A percentile compares a stretch with the other conserved stretches of the same genome.
Evolutionary conservation across 2,113 vertebrate species (phyloP).

Genomic region (Amazona guildingii): DNA sequence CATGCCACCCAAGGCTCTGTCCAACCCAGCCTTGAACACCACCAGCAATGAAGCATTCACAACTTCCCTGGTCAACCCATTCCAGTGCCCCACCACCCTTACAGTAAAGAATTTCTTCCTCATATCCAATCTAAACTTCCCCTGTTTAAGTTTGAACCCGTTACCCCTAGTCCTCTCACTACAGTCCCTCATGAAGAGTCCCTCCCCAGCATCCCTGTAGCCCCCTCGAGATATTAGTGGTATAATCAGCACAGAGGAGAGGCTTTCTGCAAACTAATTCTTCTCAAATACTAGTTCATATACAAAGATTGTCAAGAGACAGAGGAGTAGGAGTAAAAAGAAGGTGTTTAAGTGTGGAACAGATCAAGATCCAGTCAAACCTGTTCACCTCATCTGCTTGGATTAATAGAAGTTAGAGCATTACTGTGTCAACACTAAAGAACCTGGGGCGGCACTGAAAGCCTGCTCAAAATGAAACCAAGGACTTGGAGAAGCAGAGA

Average conservation of each 20-base stretch:
- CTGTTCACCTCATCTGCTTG: neutral
- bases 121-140: no score
- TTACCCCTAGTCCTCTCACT: no score
- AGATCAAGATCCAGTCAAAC: neutral
- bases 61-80: no score
- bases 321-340: neutral
- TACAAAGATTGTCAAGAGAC: neutral
- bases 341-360: rapidly evolving
- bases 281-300: neutral
- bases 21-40: no score
- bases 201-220: no score
- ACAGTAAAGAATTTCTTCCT: no score
- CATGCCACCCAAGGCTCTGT: no score
- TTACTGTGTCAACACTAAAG: neutral
- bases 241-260: neutral
- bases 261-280: neutral
- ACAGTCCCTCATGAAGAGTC: no score
- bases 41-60: no score
- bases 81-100: no score
- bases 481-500: neutral
- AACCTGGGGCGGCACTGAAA: neutral
- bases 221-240: no score
- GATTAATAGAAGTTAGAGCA: neutral
- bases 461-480: neutral
- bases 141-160: no score